phyloP scores from a whole-genome alignment of 2,113 vertebrate genomes.

The Cyanoramphus novaezelandiae region DNA sequence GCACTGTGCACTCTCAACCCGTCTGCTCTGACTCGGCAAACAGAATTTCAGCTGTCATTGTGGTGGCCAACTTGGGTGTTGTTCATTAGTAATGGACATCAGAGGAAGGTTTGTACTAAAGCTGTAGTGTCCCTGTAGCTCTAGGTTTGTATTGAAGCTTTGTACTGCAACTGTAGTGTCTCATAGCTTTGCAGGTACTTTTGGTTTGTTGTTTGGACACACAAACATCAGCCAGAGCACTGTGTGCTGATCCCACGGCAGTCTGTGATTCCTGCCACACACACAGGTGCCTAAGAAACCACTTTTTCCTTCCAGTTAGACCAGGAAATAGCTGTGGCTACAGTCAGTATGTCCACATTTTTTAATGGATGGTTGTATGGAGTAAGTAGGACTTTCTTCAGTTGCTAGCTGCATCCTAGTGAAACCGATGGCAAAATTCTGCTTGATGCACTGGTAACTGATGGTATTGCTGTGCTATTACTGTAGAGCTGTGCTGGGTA shows the following conservation, averaged over 20 bases:
- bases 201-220: not conserved
- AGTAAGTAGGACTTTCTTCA: not conserved
- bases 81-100: rapidly evolving
- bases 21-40: rapidly evolving
- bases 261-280: not conserved
- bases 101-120: not conserved
- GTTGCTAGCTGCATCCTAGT: not conserved
- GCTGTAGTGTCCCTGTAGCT: not conserved
- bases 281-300: not conserved
- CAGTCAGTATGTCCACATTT: not conserved
- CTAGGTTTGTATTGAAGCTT: not conserved
- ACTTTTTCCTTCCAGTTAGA: not conserved
- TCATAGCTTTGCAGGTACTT: rapidly evolving
- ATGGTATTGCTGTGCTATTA: not conserved
- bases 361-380: not conserved
- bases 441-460: rapidly evolving
- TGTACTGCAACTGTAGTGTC: rapidly evolving
- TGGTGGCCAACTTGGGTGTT: rapidly evolving
- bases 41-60: rapidly evolving
- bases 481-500: not conserved
- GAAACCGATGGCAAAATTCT: not conserved
- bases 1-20: rapidly evolving
- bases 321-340: not conserved
- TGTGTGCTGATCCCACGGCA: not conserved
- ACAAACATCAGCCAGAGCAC: rapidly evolving